phyloP scores from a whole-genome alignment of 2,888 invertebrate species.

The Rotaria magnacalcarata region DNA sequence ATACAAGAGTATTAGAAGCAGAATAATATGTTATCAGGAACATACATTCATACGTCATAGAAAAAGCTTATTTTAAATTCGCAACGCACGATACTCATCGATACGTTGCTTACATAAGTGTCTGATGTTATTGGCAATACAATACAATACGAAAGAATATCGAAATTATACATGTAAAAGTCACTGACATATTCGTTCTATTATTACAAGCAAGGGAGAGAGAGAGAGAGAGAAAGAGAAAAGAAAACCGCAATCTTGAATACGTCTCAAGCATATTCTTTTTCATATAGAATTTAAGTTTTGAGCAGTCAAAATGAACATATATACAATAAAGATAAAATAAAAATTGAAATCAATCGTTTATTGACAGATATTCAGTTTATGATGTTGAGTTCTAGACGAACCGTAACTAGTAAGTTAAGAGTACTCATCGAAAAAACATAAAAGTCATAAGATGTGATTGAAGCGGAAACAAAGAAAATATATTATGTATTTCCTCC shows the following conservation, averaged over 20 bases:
- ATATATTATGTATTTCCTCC: slow-evolving; percentile 9
- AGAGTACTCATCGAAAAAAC: background rate
- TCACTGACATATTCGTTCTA: background rate
- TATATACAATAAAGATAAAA: background rate
- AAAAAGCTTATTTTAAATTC: slow-evolving; percentile 9
- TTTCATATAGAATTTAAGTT: background rate
- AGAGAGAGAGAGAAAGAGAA: background rate
- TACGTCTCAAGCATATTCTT: background rate
- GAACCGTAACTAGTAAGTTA: background rate
- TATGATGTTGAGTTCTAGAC: no score
- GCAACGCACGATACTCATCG: background rate
- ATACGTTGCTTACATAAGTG: slow-evolving; percentile 26
- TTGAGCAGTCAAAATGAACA: background rate
- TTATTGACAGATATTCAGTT: background rate
- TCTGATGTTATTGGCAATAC: background rate
- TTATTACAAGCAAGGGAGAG: no score
- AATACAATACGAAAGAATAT: background rate
- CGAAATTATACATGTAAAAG: background rate
- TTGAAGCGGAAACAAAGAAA: background rate
- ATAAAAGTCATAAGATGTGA: background rate
- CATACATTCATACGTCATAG: slow-evolving; percentile 14
- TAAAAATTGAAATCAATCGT: background rate
- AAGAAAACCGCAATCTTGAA: background rate
- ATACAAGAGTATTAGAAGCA: background rate
- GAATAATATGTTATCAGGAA: slow-evolving; percentile 12